Evolutionary conservation across 2,888 invertebrate genomes (phyloP), one percentile per base, ranked within the genome.

Genomic region (Drosophila nr. perissopoda): DNA sequence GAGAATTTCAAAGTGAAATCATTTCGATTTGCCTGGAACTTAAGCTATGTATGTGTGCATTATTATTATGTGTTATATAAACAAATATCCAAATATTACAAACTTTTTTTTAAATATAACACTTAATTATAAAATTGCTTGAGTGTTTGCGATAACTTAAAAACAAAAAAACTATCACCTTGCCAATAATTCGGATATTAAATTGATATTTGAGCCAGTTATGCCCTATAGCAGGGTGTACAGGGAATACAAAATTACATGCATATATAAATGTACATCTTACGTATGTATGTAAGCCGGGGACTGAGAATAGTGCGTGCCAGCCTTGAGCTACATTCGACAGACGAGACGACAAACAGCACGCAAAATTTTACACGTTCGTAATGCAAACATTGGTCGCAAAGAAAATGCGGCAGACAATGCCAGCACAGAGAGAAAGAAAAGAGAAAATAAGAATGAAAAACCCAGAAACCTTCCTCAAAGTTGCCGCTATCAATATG

Each of bases 321-420:
- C 68, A 86, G 83, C 83, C 83, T 83, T 83, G 83, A 70, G 81
- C 83, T 81, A 83, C 83, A 86, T 81, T 67, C 63, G 58, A 74
- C 57, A 68, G 80, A 72, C 68, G 63, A 63, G 71, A 63, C 64
- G 70, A 72, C 70, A 61, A 70, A 72, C 65, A 58, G 70, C 63
- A 67, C 66, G 66, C 60, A 64, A 75, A 56, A 75, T 79, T 68
- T 59, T 71, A 78, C 75, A 79, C 65, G 75, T 70, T 79, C 79
- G 74, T 81, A 81, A 83, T 85, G 81, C 76, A 81, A 81, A 85
- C 69, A 76, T 73, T 81, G 69, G 83, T 53, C 72, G 60, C 56
- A 68, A 71, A 65, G 59, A 71, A 59, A 78, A 64, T 59, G 66
- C 70, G 69, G 42, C 61, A 61, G 73, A 68, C 76, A 61, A 64